Evolutionary conservation across 2,797 vertebrate genomes (phyloP), one percentile per base, ranked within the genome.

Genomic region (Enteromius mattozi): DNA sequence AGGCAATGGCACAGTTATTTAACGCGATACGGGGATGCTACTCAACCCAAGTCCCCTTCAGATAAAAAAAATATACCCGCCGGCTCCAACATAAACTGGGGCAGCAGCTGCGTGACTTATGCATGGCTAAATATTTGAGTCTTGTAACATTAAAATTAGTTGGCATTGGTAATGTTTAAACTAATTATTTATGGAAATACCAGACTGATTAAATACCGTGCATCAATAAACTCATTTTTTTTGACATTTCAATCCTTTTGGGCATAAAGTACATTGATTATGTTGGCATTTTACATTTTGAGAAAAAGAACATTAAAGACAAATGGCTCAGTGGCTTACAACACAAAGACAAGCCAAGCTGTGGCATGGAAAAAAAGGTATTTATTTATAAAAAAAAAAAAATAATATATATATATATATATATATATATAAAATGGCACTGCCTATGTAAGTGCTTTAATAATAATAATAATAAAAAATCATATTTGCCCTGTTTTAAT

Each of bases 1-100:
- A 86, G 82, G 85, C 89, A 90, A 92, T 89, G 90, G 89, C 45
- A 77, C 86, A 88, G 91, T 92, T 92, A 92, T 93, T 90, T 92
- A 3, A 10, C 3, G 72, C 74, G 85, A 90, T 89, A 92, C 47
- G 30, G 65, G 82, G 59, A 56, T 63, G 51, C 80, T 75, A 30
- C 70, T 72, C 47, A 16, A 54, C 33, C 74, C 72, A 35, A 45
- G 54, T 84, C 27, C 65, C 72, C 49, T 45, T 82, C 59, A 79
- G 76, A 85, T 78, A 78, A 63, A 69, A 45, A 12, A 79, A 61
- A 77, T 83, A 65, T 17, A 69, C 24, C 61, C 14, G 13, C 70
- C n/a, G 9, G 65, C 24, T 85, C 80, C 75, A 74, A 85, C 68
- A 86, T 85, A 76, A 56, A 77, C 35, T 77, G 49, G 33, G 30